Evolutionary conservation across 2,797 vertebrate species (phyloP).

Genomic region (Selene dorsalis): DNA sequence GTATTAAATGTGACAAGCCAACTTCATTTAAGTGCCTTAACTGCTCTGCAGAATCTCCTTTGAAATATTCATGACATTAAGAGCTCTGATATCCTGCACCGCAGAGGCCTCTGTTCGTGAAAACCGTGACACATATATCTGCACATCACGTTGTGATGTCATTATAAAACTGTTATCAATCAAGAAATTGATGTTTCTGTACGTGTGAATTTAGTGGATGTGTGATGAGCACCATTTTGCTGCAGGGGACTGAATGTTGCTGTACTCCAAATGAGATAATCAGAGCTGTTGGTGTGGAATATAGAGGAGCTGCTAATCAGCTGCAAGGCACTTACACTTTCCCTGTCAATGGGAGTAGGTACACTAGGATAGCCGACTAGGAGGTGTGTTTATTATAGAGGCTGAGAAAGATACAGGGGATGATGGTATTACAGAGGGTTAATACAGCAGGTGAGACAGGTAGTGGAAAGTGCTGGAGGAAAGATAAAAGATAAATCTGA

Average conservation of each 20-base stretch:
- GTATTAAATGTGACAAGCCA: conserved; percentile 25
- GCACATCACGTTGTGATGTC: not conserved
- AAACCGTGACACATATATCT: not conserved
- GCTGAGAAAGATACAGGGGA: not conserved
- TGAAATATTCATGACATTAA: conserved; percentile 6
- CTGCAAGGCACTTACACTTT: not conserved
- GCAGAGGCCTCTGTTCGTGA: not conserved
- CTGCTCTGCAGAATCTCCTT: not conserved
- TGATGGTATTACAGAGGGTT: not conserved
- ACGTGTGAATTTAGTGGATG: not conserved
- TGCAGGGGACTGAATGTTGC: not conserved
- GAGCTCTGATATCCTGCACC: not conserved
- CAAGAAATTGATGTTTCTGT: not conserved
- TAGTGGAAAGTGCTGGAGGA: not conserved
- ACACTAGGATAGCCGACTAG: not conserved
- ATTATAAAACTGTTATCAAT: not conserved
- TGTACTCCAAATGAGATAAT: not conserved
- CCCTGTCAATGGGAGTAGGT: not conserved
- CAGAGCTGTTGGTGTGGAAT: not conserved
- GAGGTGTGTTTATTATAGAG: not conserved
- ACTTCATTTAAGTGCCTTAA: conserved; percentile 18
- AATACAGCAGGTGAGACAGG: not conserved
- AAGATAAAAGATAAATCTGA: conserved; percentile 16
- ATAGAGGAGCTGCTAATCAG: not conserved
- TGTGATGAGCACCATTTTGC: not conserved